Conservation (phyloP, 30 jellyfish, hydroid and myxozoan species). For the Aurelia sp. region DNA sequence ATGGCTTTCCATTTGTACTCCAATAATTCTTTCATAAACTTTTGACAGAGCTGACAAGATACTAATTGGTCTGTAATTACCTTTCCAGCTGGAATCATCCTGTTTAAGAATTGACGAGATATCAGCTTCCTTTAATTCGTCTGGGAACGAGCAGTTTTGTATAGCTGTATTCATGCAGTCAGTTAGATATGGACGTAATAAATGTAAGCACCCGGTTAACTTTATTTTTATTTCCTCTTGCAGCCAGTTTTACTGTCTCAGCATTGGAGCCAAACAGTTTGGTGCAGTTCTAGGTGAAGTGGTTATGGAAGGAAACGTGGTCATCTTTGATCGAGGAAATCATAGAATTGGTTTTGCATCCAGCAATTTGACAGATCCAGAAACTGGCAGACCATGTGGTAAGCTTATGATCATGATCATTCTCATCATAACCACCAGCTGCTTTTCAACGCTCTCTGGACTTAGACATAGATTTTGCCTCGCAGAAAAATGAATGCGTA, state of each 20-base stretch:
- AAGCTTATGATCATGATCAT: constrained; percentile 45
- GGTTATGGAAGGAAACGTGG: constrained; percentile 98
- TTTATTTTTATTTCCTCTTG: background rate
- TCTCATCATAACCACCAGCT: background rate
- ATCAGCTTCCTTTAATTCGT: no score
- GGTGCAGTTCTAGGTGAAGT: constrained; percentile 99
- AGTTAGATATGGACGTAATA: no score
- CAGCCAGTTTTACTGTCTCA: constrained; percentile 93
- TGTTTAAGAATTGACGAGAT: no score
- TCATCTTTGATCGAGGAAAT: constrained; percentile 93
- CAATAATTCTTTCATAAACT: no score
- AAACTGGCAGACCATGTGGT: constrained; percentile 97
- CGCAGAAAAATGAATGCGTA: no score
- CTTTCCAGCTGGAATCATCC: no score
- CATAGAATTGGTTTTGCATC: constrained; percentile 98
- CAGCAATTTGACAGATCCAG: constrained; percentile 96
- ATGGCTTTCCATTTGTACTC: no score
- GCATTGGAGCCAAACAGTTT: constrained; percentile 98
- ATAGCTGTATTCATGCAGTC: no score
- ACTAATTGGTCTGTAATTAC: no score
- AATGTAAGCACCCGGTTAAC: background rate
- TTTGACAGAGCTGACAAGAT: no score
- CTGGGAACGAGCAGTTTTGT: no score
- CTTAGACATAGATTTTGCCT: no score
- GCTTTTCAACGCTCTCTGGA: background rate